A percentile compares a stretch with the other conserved stretches of the same genome.
These are phyloP conservation scores for Prolemur simus DNA, from an alignment of 2,113 vertebrate species.

Conservation along the genomic window DNA sequence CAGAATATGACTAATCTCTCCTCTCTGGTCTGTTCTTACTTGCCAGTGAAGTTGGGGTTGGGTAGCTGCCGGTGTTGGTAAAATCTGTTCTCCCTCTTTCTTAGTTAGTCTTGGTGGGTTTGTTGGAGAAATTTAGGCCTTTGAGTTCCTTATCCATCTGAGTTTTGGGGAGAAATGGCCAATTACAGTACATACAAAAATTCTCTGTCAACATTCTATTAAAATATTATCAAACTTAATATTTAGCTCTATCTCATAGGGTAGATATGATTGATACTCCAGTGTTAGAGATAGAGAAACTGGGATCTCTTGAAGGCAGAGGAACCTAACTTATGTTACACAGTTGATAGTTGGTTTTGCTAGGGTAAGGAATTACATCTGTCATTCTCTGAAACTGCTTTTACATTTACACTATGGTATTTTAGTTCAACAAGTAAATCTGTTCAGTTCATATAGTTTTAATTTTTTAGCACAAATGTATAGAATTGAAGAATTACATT, in stretches of 20 bases:
- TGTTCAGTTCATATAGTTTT: constrained; percentile 48
- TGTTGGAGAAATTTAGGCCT: neutral
- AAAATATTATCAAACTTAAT: constrained; percentile 37
- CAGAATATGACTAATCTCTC: neutral
- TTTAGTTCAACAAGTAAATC: constrained; percentile 60
- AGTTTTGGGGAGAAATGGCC: neutral
- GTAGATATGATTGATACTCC: neutral
- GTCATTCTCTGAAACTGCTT: constrained; percentile 45
- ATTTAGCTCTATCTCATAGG: neutral
- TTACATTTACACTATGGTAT: constrained; percentile 13
- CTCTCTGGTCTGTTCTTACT: neutral
- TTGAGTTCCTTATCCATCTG: neutral
- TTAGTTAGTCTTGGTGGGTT: neutral
- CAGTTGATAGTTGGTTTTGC: neutral
- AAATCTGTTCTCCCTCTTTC: neutral
- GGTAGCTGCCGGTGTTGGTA: neutral
- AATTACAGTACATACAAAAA: neutral
- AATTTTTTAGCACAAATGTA: constrained; percentile 70
- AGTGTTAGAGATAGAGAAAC: neutral
- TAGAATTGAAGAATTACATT: constrained; percentile 76
- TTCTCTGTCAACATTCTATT: neutral
- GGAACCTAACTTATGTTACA: neutral
- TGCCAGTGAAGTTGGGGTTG: neutral
- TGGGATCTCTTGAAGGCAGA: neutral
- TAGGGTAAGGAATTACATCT: neutral